Percentiles rank a stretch among this genome's conserved stretches.
These are phyloP conservation scores for Etheostoma perlongum DNA, from an alignment of 2,797 vertebrate species.

Conservation along the genomic window DNA sequence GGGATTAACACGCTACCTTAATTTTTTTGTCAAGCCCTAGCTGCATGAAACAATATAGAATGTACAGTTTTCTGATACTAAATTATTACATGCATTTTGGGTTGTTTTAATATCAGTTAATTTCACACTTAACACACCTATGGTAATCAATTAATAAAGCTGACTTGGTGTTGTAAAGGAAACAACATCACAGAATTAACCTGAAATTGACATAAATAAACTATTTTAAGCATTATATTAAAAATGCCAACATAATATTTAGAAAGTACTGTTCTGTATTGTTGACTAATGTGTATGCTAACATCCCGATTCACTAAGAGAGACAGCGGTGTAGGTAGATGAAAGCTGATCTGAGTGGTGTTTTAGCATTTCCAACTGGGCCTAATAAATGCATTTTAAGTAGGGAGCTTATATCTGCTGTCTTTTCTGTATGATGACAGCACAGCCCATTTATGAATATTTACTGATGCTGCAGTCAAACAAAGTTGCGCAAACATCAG, in stretches of 20 bases:
- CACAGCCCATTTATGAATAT: slow-evolving; percentile 31
- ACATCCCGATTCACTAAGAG: background rate
- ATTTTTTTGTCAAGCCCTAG: too few relatives aligned
- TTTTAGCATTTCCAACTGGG: slow-evolving; percentile 56
- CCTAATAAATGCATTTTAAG: slow-evolving; percentile 32
- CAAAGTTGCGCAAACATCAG: slow-evolving; percentile 12
- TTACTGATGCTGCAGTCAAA: slow-evolving; percentile 46
- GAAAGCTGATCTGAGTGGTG: slow-evolving; percentile 37
- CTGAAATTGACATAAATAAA: background rate
- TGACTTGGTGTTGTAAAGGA: slow-evolving; percentile 15
- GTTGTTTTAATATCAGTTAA: too few relatives aligned
- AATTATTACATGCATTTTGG: too few relatives aligned
- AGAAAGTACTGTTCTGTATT: slow-evolving; percentile 21
- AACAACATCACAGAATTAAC: slow-evolving; percentile 11
- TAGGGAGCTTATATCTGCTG: slow-evolving; percentile 31
- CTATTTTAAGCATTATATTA: background rate
- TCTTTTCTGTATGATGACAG: slow-evolving; percentile 41
- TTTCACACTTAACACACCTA: slow-evolving; percentile 19
- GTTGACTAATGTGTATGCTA: slow-evolving; percentile 5
- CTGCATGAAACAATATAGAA: too few relatives aligned
- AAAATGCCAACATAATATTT: background rate
- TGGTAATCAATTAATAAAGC: slow-evolving; percentile 28
- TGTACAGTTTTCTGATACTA: too few relatives aligned
- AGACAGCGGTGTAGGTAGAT: background rate
- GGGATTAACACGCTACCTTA: too few relatives aligned